Percentiles rank a stretch among this genome's conserved stretches.
phyloP scores from a whole-genome alignment of 1,140 invertebrate species.

The Drosophila elegans region DNA sequence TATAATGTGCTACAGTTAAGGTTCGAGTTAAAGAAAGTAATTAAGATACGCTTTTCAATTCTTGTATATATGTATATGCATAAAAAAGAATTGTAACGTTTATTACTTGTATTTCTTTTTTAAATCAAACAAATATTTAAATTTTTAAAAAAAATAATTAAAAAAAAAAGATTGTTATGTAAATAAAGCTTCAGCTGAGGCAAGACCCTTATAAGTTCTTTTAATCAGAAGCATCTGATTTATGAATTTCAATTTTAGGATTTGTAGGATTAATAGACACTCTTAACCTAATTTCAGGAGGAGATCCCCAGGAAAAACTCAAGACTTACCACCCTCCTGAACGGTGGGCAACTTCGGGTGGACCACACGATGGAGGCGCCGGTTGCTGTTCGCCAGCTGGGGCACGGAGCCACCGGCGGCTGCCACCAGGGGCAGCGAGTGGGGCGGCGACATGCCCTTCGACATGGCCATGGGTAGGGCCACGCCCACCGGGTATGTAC shows the following conservation, averaged over 20 bases:
- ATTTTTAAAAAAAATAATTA: no score
- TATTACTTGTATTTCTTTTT: no score
- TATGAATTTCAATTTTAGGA: background rate
- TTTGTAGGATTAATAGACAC: background rate
- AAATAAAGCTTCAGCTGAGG: no score
- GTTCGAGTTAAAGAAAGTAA: background rate
- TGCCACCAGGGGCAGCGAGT: conserved; percentile 57
- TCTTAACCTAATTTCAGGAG: background rate
- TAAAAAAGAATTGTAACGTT: no score
- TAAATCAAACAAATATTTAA: no score
- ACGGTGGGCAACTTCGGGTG: conserved; percentile 86
- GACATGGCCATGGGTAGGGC: conserved; percentile 35
- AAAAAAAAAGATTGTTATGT: no score
- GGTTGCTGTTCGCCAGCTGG: conserved; percentile 62
- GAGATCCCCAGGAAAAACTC: conserved; percentile 6
- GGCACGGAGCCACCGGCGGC: conserved; percentile 30
- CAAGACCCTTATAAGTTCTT: no score
- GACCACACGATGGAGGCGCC: conserved; percentile 66
- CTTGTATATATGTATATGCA: no score
- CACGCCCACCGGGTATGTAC: conserved; percentile 45
- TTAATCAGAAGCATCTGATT: no score
- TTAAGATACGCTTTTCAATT: background rate
- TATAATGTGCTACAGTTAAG: background rate
- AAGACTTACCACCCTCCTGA: conserved; percentile 86
- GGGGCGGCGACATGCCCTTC: conserved; percentile 41